Conservation (phyloP, 1,140 invertebrate genomes). For the Bombus fervidus region DNA sequence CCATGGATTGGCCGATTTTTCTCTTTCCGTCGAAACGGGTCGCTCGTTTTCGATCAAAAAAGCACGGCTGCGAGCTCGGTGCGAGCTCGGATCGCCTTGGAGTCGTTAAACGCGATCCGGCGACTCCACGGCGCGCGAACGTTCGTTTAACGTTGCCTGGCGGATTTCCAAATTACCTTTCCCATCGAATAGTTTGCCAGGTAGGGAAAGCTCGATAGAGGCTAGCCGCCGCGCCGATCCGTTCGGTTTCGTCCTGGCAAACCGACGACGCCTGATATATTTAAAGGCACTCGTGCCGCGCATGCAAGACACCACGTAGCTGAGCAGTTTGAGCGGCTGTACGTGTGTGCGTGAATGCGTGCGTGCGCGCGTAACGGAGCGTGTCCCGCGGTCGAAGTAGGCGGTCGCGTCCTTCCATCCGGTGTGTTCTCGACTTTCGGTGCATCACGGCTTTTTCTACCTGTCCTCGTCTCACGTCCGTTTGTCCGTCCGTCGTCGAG, state of each 20-base stretch:
- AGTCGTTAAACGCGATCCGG: neutral
- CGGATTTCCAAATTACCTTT: constrained; percentile 36
- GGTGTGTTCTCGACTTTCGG: constrained; percentile 56
- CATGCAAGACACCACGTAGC: constrained; percentile 21
- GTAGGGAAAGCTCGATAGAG: neutral
- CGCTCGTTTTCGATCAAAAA: no score
- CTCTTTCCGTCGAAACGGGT: no score
- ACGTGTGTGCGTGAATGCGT: neutral
- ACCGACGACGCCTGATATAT: constrained; percentile 26
- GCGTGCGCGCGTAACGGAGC: constrained; percentile 60
- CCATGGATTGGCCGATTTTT: no score
- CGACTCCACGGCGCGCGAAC: neutral
- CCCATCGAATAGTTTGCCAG: constrained; percentile 12
- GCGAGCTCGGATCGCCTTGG: neutral
- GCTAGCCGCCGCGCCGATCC: neutral
- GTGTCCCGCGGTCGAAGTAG: constrained; percentile 65
- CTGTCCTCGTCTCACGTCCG: constrained; percentile 62
- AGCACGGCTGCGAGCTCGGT: no score
- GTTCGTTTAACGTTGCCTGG: constrained; percentile 3
- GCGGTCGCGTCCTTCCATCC: constrained; percentile 63
- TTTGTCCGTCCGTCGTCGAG: constrained; percentile 50
- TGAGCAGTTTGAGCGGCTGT: no score
- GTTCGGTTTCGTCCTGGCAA: neutral
- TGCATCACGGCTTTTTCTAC: constrained; percentile 60
- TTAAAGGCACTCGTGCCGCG: constrained; percentile 54